A percentile compares a stretch with the other conserved stretches of the same genome.
Evolutionary conservation across 2,797 vertebrate species (phyloP).

Genomic region (Brachyrhaphis roseni): DNA sequence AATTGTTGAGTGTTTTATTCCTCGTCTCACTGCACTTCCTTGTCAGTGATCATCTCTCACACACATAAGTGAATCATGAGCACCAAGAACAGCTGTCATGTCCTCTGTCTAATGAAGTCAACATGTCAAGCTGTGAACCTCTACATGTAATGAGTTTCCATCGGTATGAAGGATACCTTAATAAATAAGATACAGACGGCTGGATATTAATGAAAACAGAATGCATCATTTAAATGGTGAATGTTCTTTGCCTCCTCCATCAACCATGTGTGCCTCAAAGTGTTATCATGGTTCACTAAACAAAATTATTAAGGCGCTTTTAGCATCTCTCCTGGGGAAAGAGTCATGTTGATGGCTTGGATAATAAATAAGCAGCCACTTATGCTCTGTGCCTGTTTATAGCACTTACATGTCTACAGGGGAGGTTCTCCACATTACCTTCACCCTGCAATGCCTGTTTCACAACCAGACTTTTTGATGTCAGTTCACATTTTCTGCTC

Average conservation of each 20-base stretch:
- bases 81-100: slow-evolving; percentile 56
- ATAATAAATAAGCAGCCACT: slow-evolving; percentile 42
- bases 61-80: slow-evolving; percentile 18
- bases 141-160: slow-evolving; percentile 68
- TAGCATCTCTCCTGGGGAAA: slow-evolving; percentile 25
- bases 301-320: slow-evolving; percentile 40
- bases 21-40: not conserved
- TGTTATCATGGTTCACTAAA: slow-evolving; percentile 57
- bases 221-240: slow-evolving; percentile 38
- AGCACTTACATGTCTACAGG: slow-evolving; percentile 1
- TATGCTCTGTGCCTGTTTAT: slow-evolving; percentile 11
- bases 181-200: slow-evolving; percentile 62
- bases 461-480: slow-evolving; percentile 6
- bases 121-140: slow-evolving; percentile 65
- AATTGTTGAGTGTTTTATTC: slow-evolving; percentile 1
- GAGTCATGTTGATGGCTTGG: slow-evolving; percentile 21
- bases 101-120: slow-evolving; percentile 68
- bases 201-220: slow-evolving; percentile 53
- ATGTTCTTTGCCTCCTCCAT: slow-evolving; percentile 43
- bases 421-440: not conserved
- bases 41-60: slow-evolving; percentile 25
- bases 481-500: slow-evolving; percentile 7
- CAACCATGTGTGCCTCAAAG: slow-evolving; percentile 63
- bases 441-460: not conserved
- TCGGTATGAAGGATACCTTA: slow-evolving; percentile 63